Evolutionary conservation across 2,113 vertebrate genomes (phyloP).

Genomic region (Plotosus lineatus): DNA sequence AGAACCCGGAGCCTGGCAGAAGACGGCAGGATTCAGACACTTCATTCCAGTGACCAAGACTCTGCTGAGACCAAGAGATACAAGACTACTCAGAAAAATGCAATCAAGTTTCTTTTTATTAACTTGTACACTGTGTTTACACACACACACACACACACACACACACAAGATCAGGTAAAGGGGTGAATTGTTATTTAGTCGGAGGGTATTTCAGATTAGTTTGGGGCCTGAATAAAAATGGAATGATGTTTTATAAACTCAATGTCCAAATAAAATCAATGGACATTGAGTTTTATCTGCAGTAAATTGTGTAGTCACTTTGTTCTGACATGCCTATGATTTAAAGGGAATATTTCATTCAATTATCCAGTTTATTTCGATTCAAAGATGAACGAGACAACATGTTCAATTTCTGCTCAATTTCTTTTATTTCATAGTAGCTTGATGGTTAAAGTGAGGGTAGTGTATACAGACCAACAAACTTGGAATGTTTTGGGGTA

Average conservation of each 20-base stretch:
- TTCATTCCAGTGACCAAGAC: conserved; percentile 7
- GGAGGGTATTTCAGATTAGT: neutral
- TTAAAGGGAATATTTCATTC: neutral
- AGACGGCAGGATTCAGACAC: conserved; percentile 12
- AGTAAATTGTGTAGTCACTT: neutral
- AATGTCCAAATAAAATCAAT: neutral
- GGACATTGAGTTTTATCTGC: neutral
- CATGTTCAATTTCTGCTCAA: neutral
- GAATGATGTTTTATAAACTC: neutral
- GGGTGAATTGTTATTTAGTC: neutral
- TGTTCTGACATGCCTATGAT: neutral
- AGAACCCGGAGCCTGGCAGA: neutral
- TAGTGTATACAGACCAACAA: neutral
- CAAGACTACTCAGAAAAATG: conserved; percentile 60
- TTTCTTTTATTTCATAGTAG: conserved; percentile 2
- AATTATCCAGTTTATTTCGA: neutral
- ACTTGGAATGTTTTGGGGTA: conserved; percentile 48
- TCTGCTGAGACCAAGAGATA: conserved; percentile 14
- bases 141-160: neutral
- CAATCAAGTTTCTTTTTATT: neutral
- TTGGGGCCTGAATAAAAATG: neutral
- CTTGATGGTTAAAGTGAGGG: neutral
- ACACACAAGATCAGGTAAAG: neutral
- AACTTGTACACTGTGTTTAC: neutral
- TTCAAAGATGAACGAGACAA: neutral